Evolutionary conservation across 2,113 vertebrate species (phyloP), one percentile per base, ranked within the genome.

Genomic region (Camelus bactrianus): DNA sequence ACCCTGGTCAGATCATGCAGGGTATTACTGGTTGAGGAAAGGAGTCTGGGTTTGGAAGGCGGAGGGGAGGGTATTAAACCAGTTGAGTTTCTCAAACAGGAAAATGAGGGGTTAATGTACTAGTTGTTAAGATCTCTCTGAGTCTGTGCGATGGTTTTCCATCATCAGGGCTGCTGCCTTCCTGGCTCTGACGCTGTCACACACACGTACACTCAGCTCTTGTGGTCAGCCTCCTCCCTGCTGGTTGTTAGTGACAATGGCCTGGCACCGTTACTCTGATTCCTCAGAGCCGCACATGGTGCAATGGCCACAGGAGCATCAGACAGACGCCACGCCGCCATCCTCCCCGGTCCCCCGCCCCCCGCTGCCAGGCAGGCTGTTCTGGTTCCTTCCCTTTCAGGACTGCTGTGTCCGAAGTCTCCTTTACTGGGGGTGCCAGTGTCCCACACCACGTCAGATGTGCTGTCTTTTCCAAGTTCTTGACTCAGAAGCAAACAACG

Each of bases 61-160:
- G 2, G 22, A 24, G n/a, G 8, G 48, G 42, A 24, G 0, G 2
- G 28, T 13, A 5, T 14, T 3, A 26, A n/a, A 1, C 14, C n/a
- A 1, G 52, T 0, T 32, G 77, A 35, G 79, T 60, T 42, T 46
- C 56, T 82, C 52, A 24, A 2, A 17, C 8, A n/a, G 30, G 91
- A 46, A 32, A 42, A 19, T 0, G n/a, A 30, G 38, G 5, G 11
- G 19, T 38, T 38, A 0, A 32, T 0, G 30, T 3, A 1, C 6
- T 48, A 38, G 14, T 24, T 20, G 8, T 26, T 10, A 86, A 5
- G 7, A 1, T 8, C 42, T 42, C 19, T 24, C 38, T 16, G 62
- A 9, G 38, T 0, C 3, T 1, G 1, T 2, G 42, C 30, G 1
- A 2, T 0, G 5, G 30, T 26, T 58, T 52, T 20, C 52, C 28